A percentile compares a stretch with the other conserved stretches of the same genome.
phyloP scores from a whole-genome alignment of 1,140 invertebrate species.

The Hesperophylax magnus region DNA sequence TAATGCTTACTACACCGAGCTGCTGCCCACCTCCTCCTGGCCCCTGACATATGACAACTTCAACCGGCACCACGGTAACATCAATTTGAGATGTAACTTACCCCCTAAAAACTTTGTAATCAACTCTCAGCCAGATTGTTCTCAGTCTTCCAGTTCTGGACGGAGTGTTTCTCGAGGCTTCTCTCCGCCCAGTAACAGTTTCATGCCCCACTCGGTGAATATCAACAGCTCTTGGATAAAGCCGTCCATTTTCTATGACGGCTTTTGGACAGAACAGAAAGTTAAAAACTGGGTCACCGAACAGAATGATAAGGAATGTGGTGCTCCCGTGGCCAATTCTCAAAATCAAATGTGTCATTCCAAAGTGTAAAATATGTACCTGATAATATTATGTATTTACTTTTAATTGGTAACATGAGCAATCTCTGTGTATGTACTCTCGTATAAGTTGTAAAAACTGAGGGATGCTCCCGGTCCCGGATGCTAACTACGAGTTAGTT shows the following conservation, averaged over 20 bases:
- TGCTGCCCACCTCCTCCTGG: constrained; percentile 61
- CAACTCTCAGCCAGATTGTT: constrained; percentile 58
- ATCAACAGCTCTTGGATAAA: constrained; percentile 66
- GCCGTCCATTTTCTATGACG: constrained; percentile 69
- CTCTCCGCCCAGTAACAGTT: constrained; percentile 52
- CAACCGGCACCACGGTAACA: constrained; percentile 62
- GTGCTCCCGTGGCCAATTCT: constrained; percentile 31
- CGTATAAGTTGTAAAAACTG: neutral
- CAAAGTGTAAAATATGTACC: constrained; percentile 59
- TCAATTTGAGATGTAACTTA: constrained; percentile 66
- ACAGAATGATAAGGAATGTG: constrained; percentile 63
- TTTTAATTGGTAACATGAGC: constrained; percentile 16
- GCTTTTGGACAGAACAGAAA: constrained; percentile 70
- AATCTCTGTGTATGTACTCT: constrained; percentile 31
- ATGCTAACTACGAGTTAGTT: too few species aligned
- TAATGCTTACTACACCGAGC: constrained; percentile 63
- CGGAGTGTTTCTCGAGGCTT: constrained; percentile 58
- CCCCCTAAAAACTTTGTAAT: constrained; percentile 65
- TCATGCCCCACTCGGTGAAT: constrained; percentile 51
- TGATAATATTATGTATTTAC: constrained; percentile 30
- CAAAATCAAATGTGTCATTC: constrained; percentile 58
- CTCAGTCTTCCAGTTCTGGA: constrained; percentile 11
- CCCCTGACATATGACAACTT: constrained; percentile 65
- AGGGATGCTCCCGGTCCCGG: too few species aligned
- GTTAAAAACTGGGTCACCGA: constrained; percentile 70